Evolutionary conservation across 2,113 vertebrate species (phyloP).

Genomic region (Potamarius usumacintae): DNA sequence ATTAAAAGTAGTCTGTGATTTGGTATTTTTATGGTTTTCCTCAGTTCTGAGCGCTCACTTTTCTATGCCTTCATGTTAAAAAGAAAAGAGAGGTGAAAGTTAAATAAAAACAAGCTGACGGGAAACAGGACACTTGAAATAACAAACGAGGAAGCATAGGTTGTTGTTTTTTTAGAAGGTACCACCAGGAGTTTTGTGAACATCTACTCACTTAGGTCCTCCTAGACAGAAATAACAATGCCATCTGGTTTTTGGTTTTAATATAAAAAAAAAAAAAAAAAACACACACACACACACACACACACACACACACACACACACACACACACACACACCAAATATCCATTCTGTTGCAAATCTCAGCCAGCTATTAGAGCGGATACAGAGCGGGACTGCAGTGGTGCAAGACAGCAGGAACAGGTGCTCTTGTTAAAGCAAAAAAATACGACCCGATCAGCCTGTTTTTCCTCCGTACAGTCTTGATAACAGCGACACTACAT

Average conservation of each 20-base stretch:
- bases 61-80: background rate
- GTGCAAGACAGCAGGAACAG: background rate
- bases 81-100: background rate
- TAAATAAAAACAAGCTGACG: background rate
- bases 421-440: background rate
- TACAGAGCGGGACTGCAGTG: background rate
- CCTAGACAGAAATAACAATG: background rate
- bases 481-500: background rate
- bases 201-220: background rate
- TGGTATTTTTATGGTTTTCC: too few species aligned
- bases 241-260: background rate
- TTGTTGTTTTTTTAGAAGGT: background rate
- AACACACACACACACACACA: background rate
- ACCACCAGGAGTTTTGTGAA: background rate
- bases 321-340: background rate
- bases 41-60: background rate
- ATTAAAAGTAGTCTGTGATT: background rate
- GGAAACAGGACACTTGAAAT: background rate
- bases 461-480: background rate
- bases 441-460: background rate
- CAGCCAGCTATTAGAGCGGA: background rate
- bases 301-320: too few species aligned
- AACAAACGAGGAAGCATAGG: background rate
- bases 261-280: background rate
- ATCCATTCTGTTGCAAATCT: constrained; percentile 10